These are phyloP conservation scores for Bergia puertoricense DNA, from an alignment of 92 coral and sea anemone species.

Conservation along the genomic window DNA sequence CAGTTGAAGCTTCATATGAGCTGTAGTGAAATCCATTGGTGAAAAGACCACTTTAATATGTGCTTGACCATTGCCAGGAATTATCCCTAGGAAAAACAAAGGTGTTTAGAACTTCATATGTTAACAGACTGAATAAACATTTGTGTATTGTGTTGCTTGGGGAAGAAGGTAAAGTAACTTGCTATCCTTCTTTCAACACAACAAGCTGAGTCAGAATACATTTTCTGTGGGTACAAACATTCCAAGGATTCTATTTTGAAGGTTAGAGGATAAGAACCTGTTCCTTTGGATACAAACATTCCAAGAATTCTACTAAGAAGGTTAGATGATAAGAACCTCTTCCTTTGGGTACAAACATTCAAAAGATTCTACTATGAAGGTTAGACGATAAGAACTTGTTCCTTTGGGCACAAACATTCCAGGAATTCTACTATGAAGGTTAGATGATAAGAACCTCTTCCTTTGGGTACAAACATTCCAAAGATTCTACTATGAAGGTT, in stretches of 20 bases:
- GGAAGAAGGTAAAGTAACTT: neutral
- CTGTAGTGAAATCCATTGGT: slow-evolving; percentile 95
- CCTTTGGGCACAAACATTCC: too few species aligned
- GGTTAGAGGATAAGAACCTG: neutral
- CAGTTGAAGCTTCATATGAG: slow-evolving; percentile 90
- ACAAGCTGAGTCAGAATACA: neutral
- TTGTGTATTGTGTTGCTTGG: neutral
- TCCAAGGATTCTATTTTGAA: neutral
- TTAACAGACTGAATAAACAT: too few species aligned
- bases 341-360: too few species aligned
- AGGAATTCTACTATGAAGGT: too few species aligned
- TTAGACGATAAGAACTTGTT: too few species aligned
- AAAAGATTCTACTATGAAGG: too few species aligned
- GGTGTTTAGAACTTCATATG: neutral
- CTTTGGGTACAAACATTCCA: too few species aligned
- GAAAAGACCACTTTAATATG: slow-evolving; percentile 75
- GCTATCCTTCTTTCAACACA: neutral
- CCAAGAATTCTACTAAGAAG: too few species aligned
- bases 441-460: too few species aligned
- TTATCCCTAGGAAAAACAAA: slow-evolving; percentile 59
- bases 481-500: too few species aligned
- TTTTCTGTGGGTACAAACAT: neutral
- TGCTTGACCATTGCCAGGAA: slow-evolving; percentile 77
- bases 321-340: too few species aligned
- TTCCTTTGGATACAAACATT: neutral